Base-by-base conservation (phyloP, 2,797 vertebrate species). In the Hozukius guyotensis region DNA sequence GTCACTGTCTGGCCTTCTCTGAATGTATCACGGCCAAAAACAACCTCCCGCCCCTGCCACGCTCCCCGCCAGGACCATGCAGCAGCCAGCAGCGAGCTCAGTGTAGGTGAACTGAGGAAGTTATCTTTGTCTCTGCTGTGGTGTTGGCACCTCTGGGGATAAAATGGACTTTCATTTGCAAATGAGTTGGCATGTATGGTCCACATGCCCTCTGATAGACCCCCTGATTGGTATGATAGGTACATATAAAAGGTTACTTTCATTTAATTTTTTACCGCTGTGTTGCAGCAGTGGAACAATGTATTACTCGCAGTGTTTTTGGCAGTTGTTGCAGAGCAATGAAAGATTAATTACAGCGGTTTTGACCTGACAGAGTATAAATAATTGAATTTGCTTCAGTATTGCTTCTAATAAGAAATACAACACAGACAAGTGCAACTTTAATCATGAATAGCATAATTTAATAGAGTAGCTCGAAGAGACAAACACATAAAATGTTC, bases 1-100 rank as follows among this genome's bases (percentile, higher is more conserved):
- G 93, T 93, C 93, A 94, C 82, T 91, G 89, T 91, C 91, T 95
- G 93, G 91, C 90, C 86, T 93, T 90, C 88, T 86, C 86, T 81
- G 85, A 93, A 88, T 86, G 80, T 62, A 87, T 90, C 80, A 59
- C 53, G 76, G 85, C 87, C 91, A 93, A 90, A 94, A 93, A 89
- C 85, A 87, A 82, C 83, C 72, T 83, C 85, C 69, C 61, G 24
- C 68, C 77, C 77, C 74, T 68, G 67, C 85, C 87, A 73, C 77
- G 57, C 66, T 72, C 76, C 71, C 86, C 77, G 2, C 71, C 82
- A 86, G 79, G 83, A 89, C 60, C 80, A 73, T 31, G 31, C 78
- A 78, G 74, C 61, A 77, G 87, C 82, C 77, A 81, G 80, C 72
- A 77, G 74, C 62, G 52, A 68, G 80, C 77, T 76, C 67, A 42